These are phyloP conservation scores for Falco peregrinus DNA, from an alignment of 2,797 vertebrate species.

Conservation along the genomic window DNA sequence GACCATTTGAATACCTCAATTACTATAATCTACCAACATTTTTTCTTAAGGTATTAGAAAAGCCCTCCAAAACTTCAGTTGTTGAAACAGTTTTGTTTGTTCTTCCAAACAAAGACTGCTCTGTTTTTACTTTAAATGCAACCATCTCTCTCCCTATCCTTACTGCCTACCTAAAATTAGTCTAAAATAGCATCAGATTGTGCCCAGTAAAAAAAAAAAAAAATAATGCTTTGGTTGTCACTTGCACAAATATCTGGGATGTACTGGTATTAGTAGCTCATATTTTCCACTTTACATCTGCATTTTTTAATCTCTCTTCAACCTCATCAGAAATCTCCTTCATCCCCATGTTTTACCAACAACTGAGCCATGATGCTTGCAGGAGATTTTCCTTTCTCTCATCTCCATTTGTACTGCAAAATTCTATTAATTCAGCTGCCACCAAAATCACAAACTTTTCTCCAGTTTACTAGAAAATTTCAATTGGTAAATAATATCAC, in stretches of 20 bases:
- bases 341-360: neutral
- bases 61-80: neutral
- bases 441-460: neutral
- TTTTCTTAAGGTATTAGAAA: neutral
- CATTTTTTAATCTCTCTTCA: neutral
- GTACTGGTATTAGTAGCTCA: neutral
- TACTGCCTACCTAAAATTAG: neutral
- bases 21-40: neutral
- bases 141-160: neutral
- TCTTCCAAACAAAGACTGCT: neutral
- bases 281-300: neutral
- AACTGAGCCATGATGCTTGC: neutral
- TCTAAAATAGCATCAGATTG: neutral
- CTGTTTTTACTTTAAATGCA: neutral
- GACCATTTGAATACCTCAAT: neutral
- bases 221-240: neutral
- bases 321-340: neutral
- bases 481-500: neutral
- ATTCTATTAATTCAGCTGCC: neutral
- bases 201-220: neutral
- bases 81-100: neutral
- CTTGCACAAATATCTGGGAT: neutral
- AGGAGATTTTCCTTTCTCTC: neutral
- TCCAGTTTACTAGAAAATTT: neutral
- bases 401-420: neutral